Evolutionary conservation across 2,113 vertebrate genomes (phyloP).

Genomic region (Trochalopteron elliotii): DNA sequence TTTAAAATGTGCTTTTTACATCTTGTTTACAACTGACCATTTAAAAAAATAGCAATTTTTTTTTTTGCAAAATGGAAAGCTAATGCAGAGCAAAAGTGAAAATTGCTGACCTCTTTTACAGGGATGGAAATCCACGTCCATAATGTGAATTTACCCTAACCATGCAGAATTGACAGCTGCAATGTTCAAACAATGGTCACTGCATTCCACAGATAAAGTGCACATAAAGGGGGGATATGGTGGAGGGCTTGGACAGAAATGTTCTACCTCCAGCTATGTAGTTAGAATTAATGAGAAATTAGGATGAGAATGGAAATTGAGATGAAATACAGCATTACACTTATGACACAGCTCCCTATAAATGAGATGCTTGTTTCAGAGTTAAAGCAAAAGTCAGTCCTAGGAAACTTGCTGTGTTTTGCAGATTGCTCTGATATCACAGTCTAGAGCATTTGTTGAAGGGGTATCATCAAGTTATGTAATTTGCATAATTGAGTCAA

Average conservation of each 20-base stretch:
- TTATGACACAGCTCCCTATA: neutral
- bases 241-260: neutral
- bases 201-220: neutral
- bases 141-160: neutral
- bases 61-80: neutral
- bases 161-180: neutral
- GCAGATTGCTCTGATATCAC: constrained; percentile 28
- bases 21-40: neutral
- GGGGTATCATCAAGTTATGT: constrained; percentile 42
- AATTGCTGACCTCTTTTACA: neutral
- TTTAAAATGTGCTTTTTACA: neutral
- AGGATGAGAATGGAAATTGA: neutral
- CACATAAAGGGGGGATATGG: neutral
- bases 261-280: neutral
- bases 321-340: neutral
- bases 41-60: neutral
- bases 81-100: neutral
- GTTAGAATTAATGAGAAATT: neutral
- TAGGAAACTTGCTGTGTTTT: constrained; percentile 36
- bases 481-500: constrained; percentile 64
- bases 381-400: constrained; percentile 2
- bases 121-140: neutral
- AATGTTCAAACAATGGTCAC: neutral
- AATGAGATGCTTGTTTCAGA: constrained; percentile 24
- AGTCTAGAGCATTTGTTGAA: constrained; percentile 51